These are phyloP conservation scores for Nasua narica DNA, from an alignment of 2,797 vertebrate genomes.

Conservation along the genomic window DNA sequence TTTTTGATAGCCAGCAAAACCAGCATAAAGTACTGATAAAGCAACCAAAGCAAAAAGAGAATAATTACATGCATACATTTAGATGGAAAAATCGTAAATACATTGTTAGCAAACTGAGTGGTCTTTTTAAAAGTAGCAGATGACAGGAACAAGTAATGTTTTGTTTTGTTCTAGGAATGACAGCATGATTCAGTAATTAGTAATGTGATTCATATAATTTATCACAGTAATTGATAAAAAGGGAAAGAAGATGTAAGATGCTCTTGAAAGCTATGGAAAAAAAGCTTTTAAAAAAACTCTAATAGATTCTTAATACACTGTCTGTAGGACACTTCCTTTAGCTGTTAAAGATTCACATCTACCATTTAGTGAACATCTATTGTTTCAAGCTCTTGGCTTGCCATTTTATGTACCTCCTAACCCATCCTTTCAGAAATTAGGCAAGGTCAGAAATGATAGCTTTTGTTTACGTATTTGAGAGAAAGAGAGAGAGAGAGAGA, in stretches of 20 bases:
- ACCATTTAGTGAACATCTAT: neutral
- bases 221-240: neutral
- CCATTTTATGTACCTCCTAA: neutral
- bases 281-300: neutral
- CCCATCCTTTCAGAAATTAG: neutral
- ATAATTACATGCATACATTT: neutral
- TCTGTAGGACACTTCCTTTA: neutral
- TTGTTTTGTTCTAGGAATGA: neutral
- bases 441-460: neutral
- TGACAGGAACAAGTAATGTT: neutral
- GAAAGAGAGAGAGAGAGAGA: neutral
- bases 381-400: neutral
- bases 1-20: neutral
- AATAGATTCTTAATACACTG: neutral
- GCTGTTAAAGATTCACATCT: neutral
- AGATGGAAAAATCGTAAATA: neutral
- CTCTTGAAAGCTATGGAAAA: neutral
- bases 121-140: neutral
- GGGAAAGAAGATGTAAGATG: neutral
- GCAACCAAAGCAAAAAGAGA: neutral
- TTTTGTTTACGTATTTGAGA: neutral
- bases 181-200: neutral
- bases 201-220: constrained; percentile 11
- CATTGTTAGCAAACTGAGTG: neutral
- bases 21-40: neutral